phyloP scores from a whole-genome alignment of 2,888 invertebrate genomes.

The Dasypolia templi region DNA sequence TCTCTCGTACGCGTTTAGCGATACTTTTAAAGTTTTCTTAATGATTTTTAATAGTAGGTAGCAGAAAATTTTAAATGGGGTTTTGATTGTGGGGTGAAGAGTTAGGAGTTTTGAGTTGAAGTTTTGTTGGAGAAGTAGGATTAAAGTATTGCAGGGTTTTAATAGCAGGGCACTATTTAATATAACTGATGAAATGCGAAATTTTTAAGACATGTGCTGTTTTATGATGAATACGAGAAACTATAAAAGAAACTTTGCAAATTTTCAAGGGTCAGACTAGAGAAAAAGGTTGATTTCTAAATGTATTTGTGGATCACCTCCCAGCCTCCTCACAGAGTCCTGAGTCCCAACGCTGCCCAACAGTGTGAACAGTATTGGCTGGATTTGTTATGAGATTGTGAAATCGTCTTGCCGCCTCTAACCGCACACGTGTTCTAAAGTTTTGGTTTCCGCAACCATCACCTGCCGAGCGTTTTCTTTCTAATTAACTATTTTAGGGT shows the following conservation, averaged over 20 bases:
- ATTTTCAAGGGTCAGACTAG: no score
- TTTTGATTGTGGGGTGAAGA: not conserved
- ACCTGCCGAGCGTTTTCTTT: no score
- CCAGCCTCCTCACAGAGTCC: not conserved
- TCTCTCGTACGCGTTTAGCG: constrained; percentile 8
- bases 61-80: constrained; percentile 21
- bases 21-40: constrained; percentile 52
- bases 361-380: not conserved
- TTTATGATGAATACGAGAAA: no score
- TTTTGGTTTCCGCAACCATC: not conserved
- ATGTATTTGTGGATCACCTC: not conserved
- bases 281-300: not conserved
- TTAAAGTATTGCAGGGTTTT: not conserved
- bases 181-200: not conserved
- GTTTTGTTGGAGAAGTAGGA: not conserved
- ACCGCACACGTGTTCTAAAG: not conserved
- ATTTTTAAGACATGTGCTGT: not conserved
- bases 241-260: no score
- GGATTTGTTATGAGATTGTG: no score
- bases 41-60: constrained; percentile 50
- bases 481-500: no score
- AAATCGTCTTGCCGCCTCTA: not conserved
- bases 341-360: no score
- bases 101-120: constrained; percentile 18
- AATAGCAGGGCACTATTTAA: not conserved